Percentiles rank a stretch among this genome's conserved stretches.
These are phyloP conservation scores for Spodoptera litura DNA, from an alignment of 1,140 invertebrate genomes.

Conservation along the genomic window DNA sequence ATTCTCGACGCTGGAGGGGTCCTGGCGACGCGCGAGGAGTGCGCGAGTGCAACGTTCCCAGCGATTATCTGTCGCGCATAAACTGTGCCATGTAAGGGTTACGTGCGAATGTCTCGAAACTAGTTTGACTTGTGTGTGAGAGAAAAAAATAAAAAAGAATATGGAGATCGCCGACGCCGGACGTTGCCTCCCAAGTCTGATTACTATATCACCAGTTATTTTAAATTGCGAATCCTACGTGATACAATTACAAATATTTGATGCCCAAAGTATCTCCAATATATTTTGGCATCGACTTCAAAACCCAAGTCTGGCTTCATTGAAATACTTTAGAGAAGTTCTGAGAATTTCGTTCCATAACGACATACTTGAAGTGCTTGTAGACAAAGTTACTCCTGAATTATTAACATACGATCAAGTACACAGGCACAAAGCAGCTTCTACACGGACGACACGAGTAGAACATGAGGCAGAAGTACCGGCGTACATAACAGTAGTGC, in stretches of 20 bases:
- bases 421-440: not conserved
- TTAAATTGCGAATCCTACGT: not conserved
- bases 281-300: no score
- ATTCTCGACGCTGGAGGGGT: not conserved
- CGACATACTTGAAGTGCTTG: no score
- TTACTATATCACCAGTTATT: constrained; percentile 17
- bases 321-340: no score
- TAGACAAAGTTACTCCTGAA: no score
- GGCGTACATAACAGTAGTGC: no score
- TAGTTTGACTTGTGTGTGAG: constrained; percentile 42
- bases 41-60: constrained; percentile 17
- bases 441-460: not conserved
- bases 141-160: constrained; percentile 22
- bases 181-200: constrained; percentile 22
- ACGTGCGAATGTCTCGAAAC: constrained; percentile 30
- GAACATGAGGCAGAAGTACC: no score
- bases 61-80: constrained; percentile 39
- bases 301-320: no score
- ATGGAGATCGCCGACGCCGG: constrained; percentile 7
- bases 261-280: no score
- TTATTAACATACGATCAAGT: no score
- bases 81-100: constrained; percentile 38
- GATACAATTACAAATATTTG: constrained; percentile 4
- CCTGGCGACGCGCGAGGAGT: not conserved
- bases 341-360: no score